phyloP scores from a whole-genome alignment of 2,888 invertebrate species.

The Eupithecia abbreviata region DNA sequence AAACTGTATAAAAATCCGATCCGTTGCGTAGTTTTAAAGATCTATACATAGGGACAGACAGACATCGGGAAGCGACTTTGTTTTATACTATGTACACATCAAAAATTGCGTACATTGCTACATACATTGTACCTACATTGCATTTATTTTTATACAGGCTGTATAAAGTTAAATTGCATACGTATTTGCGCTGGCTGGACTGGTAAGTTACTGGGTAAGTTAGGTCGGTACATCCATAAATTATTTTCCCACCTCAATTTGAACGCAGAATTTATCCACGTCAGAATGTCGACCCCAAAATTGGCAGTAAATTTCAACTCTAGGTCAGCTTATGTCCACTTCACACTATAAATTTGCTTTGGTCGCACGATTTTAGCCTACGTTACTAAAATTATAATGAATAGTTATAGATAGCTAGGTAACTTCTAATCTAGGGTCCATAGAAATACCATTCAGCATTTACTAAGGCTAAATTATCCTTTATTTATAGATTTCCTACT shows the following conservation, averaged over 20 bases:
- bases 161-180: background rate
- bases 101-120: too few relatives aligned
- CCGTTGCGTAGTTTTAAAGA: too few relatives aligned
- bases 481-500: background rate
- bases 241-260: background rate
- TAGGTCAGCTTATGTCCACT: background rate
- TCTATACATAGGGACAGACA: too few relatives aligned
- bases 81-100: too few relatives aligned
- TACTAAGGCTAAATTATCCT: background rate
- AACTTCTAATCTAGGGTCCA: background rate
- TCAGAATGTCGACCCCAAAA: background rate
- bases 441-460: background rate
- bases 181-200: background rate
- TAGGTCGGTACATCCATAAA: background rate
- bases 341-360: background rate
- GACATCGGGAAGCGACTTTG: too few relatives aligned
- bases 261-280: background rate
- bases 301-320: constrained; percentile 8
- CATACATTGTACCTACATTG: too few relatives aligned
- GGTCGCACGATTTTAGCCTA: background rate
- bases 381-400: background rate
- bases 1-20: too few relatives aligned
- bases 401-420: background rate
- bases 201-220: background rate
- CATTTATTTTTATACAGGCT: too few relatives aligned